Conservation (phyloP, 2,113 vertebrate genomes). For the Geococcyx californianus region DNA sequence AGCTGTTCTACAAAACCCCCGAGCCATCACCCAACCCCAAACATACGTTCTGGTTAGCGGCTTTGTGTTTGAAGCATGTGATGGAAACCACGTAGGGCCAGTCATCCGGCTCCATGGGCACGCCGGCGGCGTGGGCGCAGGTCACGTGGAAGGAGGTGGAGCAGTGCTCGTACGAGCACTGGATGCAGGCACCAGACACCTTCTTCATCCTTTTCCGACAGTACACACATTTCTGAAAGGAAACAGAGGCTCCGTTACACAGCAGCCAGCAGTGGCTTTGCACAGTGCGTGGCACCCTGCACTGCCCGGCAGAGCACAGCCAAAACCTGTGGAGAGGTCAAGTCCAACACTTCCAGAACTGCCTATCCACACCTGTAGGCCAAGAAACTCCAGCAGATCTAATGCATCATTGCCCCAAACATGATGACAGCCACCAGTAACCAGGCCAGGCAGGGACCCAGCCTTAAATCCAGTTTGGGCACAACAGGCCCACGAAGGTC, state of each 20-base stretch:
- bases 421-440: accelerated
- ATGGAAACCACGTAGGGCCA: slow-evolving; percentile 96
- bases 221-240: slow-evolving; percentile 89
- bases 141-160: slow-evolving; percentile 97
- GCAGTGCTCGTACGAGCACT: slow-evolving; percentile 91
- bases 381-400: not conserved
- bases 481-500: too few species aligned
- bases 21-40: not conserved
- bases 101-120: slow-evolving; percentile 91
- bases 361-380: not conserved
- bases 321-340: not conserved
- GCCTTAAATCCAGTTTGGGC: not conserved
- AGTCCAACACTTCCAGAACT: not conserved
- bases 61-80: slow-evolving; percentile 91
- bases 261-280: too few species aligned
- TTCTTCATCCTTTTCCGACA: slow-evolving; percentile 83
- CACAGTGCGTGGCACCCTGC: too few species aligned
- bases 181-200: slow-evolving; percentile 89
- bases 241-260: not conserved
- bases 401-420: accelerated
- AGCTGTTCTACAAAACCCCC: not conserved
- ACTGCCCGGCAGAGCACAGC: not conserved
- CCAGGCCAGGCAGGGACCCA: not conserved
- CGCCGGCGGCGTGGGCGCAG: slow-evolving; percentile 89
- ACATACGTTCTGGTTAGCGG: slow-evolving; percentile 72